Base-by-base conservation (phyloP, 2,797 vertebrate species). In the Hephaestus fuliginosus region DNA sequence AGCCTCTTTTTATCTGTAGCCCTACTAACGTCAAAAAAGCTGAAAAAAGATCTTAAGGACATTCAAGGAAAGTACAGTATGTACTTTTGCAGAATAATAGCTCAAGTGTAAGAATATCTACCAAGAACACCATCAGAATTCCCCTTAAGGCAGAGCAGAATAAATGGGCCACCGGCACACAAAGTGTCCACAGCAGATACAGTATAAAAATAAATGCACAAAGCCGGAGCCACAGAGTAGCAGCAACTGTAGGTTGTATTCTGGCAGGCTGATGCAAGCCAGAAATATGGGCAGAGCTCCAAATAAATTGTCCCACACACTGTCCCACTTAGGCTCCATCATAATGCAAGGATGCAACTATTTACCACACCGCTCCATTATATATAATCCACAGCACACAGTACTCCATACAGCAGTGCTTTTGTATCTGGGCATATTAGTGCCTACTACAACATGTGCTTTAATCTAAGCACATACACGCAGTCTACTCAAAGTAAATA, bases 91-190 rank as follows among this genome's bases (percentile, higher is more conserved):
- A 80, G 89, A 90, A 87, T 89, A 86, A 89, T 85, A 76, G 86
- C 86, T 83, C 65, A 84, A 84, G 85, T 86, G 83, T 79, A 86
- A 87, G 82, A 90, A 81, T 86, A 88, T 85, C 79, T 70, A 83
- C 86, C 63, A 82, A 86, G 82, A 92, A 91, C 88, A 91, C 88
- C 79, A 86, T 88, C 84, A 88, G 81, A 86, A 80, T 88, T 69
- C 73, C 85, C 91, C 84, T 80, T 13, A 76, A 91, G 91, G 89
- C 90, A 80, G 60, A 87, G 83, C 81, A 72, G 75, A 84, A 79
- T 83, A 94, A 93, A 88, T 93, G 90, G 92, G 92, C 91, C 91
- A 94, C 88, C 60, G 83, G 89, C 88, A 89, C 90, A 93, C 86
- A 81, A 85, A 89, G 91, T 87, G 89, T 91, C 84, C 88, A 86